Percentiles rank a stretch among this genome's conserved stretches.
phyloP scores from a whole-genome alignment of 2,888 invertebrate genomes.

The Ryuthela nishihirai region DNA sequence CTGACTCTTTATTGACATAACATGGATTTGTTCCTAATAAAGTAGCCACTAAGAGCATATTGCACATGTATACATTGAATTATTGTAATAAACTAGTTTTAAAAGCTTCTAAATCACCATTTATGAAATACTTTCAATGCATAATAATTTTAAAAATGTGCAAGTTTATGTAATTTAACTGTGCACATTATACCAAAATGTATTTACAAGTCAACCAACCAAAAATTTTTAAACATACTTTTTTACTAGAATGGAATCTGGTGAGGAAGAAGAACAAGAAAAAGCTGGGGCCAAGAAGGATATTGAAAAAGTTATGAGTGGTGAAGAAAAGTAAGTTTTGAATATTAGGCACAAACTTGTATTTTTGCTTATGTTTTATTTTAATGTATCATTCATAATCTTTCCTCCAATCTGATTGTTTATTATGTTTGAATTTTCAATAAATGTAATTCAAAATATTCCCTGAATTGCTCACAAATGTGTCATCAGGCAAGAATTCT shows the following conservation, averaged over 20 bases:
- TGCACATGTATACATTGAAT: background rate
- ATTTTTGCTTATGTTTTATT: background rate
- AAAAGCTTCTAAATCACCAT: background rate
- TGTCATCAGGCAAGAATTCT: too few relatives aligned
- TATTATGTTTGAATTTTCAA: too few relatives aligned
- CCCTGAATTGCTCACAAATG: too few relatives aligned
- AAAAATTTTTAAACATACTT: too few relatives aligned
- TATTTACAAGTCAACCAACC: too few relatives aligned
- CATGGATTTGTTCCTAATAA: too few relatives aligned
- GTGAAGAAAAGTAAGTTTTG: conserved; percentile 50
- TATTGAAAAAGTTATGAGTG: conserved; percentile 61
- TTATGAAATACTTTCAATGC: background rate
- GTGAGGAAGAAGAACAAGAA: conserved; percentile 32
- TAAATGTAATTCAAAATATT: background rate
- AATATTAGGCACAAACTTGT: conserved; percentile 2
- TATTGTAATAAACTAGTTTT: background rate
- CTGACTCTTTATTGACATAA: too few relatives aligned
- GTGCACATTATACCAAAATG: too few relatives aligned
- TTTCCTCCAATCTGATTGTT: background rate
- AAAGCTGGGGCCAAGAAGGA: conserved; percentile 58
- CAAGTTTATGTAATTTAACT: too few relatives aligned
- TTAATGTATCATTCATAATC: background rate
- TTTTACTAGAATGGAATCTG: conserved; percentile 3
- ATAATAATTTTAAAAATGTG: too few relatives aligned
- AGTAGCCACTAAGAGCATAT: too few relatives aligned